Evolutionary conservation across 2,797 vertebrate species (phyloP).

Genomic region (Sphenopsis melanotis): DNA sequence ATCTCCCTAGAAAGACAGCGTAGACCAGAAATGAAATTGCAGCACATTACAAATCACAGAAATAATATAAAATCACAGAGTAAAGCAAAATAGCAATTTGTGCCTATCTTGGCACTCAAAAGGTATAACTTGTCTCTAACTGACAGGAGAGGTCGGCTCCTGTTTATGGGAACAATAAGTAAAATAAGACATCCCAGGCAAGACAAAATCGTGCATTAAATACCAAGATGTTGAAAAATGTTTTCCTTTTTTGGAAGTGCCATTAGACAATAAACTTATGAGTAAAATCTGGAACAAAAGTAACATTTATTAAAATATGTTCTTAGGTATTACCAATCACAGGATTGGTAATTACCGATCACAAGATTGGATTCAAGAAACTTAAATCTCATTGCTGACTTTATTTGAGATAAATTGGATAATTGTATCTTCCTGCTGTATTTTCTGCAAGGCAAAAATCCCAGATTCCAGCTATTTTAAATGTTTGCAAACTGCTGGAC

Average conservation of each 20-base stretch:
- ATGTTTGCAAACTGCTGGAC: background rate
- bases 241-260: background rate
- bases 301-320: background rate
- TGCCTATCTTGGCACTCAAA: background rate
- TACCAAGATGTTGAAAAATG: background rate
- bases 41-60: conserved; percentile 37
- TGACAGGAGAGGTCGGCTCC: background rate
- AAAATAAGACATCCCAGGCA: background rate
- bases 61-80: conserved; percentile 17
- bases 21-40: conserved; percentile 37
- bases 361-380: background rate
- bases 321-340: background rate
- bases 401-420: background rate
- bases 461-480: background rate
- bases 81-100: conserved; percentile 12
- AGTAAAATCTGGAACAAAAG: background rate
- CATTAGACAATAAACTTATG: background rate
- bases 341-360: background rate
- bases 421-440: background rate
- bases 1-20: conserved; percentile 56
- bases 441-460: background rate
- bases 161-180: background rate
- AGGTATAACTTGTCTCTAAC: background rate
- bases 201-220: background rate
- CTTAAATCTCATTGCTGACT: background rate